Conservation (phyloP, 2,113 vertebrate species). For the Crypturellus undulatus region DNA sequence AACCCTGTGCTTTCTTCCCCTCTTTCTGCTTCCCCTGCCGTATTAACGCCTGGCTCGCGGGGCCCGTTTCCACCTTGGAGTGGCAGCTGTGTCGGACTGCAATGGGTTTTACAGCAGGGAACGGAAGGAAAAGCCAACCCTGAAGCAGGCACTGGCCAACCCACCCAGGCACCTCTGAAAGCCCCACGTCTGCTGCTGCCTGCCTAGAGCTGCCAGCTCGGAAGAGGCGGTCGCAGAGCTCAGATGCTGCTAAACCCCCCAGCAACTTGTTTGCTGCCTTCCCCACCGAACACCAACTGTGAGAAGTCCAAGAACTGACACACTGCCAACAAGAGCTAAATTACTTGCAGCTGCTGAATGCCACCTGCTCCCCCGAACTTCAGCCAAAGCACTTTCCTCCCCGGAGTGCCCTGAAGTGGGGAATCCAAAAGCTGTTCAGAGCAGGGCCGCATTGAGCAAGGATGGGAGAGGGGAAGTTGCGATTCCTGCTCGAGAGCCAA, state of each 20-base stretch:
- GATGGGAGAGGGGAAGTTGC: not conserved
- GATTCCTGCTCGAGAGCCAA: not conserved
- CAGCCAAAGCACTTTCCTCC: constrained; percentile 72
- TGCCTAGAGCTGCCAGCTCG: constrained; percentile 31
- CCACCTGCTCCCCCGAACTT: constrained; percentile 74
- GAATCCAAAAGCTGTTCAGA: constrained; percentile 63
- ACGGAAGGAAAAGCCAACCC: not conserved
- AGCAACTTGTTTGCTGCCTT: constrained; percentile 20
- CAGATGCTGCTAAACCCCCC: not conserved
- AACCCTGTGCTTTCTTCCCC: not conserved
- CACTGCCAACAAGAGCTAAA: constrained; percentile 65
- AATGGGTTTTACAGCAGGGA: not conserved
- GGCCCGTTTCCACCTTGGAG: not conserved
- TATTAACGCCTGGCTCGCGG: not conserved
- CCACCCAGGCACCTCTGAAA: not conserved
- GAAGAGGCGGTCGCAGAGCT: constrained; percentile 5
- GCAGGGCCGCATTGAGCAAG: not conserved
- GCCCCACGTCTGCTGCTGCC: not conserved
- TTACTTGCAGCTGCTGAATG: constrained; percentile 71
- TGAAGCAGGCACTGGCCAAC: not conserved
- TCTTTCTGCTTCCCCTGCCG: not conserved
- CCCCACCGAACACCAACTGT: constrained; percentile 12
- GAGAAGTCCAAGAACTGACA: constrained; percentile 34
- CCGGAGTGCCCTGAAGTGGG: constrained; percentile 18
- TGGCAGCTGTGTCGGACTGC: constrained; percentile 31